Evolutionary conservation across 2,888 invertebrate genomes (phyloP), one percentile per base, ranked within the genome.

Genomic region (Microdon myrmicae): DNA sequence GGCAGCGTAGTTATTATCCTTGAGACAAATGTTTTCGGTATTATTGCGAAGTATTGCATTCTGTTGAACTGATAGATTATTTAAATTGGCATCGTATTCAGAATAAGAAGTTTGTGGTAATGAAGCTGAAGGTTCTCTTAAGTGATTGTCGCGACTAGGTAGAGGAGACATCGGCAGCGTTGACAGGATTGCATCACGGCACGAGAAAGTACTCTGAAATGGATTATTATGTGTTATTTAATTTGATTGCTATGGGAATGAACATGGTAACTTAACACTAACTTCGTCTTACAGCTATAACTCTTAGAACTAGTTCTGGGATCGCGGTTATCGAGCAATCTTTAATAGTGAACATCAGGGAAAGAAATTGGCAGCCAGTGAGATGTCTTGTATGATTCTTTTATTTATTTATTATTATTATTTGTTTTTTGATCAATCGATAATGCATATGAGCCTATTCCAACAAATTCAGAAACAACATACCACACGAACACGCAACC

Each of bases 1-100:
- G 29, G 92, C 91, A 3, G 90, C 90, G 73, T 89, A 79, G 48
- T 79, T 78, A 26, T 75, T 73, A 67, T 80, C 80, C 67, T 78
- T 78, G 26, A 74, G 69, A 22, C 69, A 69, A 31, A 69, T 68
- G 44, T 68, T 71, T 32, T 72, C 71, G 1, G 68, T 67, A 48
- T 69, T 68, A 19, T 53, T 68, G 45, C 67, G 68, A 17, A 66
- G 38, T 23, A 67, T 67, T 9, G 26, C 66, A 43, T 56, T 68
- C 31, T 70, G 66, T 39, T 69, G 70, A 10, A 53, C 60, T 5
- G 55, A 49, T 10, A 67, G 64, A 31, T 45, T 56, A 28, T 69
- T 67, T 14, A 56, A 60, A 23, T 59, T 64, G 43, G 69, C 39
- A 60, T 69, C 70, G 56, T 60, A 69, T 53, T 72, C 71, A 9